Percentiles rank a stretch among this genome's conserved stretches.
Evolutionary conservation across 2,113 vertebrate genomes (phyloP).

Genomic region (Corythaixoides concolor): DNA sequence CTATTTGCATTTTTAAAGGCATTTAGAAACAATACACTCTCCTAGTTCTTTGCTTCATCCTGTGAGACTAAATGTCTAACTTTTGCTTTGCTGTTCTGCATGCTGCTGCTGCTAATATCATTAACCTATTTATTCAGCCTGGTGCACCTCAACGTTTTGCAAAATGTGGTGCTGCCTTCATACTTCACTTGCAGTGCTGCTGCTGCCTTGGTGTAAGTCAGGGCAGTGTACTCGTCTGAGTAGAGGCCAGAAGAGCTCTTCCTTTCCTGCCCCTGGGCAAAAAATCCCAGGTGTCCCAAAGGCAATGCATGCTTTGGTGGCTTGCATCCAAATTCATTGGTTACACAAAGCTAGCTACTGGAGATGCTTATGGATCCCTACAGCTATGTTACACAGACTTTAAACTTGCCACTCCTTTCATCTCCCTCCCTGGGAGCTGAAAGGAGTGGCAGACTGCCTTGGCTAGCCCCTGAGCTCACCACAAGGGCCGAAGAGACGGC

Average conservation of each 20-base stretch:
- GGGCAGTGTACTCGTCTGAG: background rate
- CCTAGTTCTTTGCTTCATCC: background rate
- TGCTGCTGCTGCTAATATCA: background rate
- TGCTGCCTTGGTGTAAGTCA: fast-evolving
- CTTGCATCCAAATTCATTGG: background rate
- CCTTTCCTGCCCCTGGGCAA: background rate
- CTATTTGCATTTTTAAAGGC: background rate
- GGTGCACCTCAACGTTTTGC: background rate
- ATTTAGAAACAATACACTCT: background rate
- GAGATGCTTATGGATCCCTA: background rate
- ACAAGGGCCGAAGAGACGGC: background rate
- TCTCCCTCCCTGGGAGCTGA: background rate
- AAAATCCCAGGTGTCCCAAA: background rate
- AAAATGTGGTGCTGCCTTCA: background rate
- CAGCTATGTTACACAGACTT: background rate
- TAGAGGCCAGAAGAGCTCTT: background rate
- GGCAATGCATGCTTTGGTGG: background rate
- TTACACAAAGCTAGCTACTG: background rate
- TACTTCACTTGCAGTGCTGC: background rate
- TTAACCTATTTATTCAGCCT: background rate
- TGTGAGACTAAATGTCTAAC: background rate
- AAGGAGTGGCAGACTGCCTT: background rate
- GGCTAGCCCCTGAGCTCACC: fast-evolving
- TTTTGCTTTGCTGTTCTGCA: background rate
- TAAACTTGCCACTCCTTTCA: background rate